A percentile compares a stretch with the other conserved stretches of the same genome.
phyloP scores from a whole-genome alignment of 2,888 invertebrate genomes.

The Panopea generosa region DNA sequence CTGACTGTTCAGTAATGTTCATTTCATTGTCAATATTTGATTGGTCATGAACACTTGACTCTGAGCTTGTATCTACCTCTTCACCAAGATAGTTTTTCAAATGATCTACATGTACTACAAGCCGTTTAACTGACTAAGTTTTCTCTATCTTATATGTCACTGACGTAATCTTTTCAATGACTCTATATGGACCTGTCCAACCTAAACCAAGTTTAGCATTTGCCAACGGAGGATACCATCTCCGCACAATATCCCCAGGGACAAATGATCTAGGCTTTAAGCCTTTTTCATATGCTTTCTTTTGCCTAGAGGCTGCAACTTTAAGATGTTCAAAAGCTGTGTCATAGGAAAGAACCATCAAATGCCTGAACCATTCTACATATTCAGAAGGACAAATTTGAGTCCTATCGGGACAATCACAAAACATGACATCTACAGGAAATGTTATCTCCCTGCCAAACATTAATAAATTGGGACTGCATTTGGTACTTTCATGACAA shows the following conservation, averaged over 20 bases:
- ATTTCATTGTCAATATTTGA: no score
- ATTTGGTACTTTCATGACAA: slow-evolving; percentile 36
- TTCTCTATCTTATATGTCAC: slow-evolving; percentile 28
- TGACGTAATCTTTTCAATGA: slow-evolving; percentile 16
- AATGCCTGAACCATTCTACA: slow-evolving; percentile 57
- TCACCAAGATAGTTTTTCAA: slow-evolving; percentile 15
- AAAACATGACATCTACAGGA: slow-evolving; percentile 44
- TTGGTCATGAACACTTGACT: no score
- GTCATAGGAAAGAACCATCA: slow-evolving; percentile 92
- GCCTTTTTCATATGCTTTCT: slow-evolving; percentile 27
- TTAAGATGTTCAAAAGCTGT: slow-evolving; percentile 63
- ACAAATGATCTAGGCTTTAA: slow-evolving; percentile 19
- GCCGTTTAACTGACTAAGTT: not conserved
- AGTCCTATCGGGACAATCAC: slow-evolving; percentile 3
- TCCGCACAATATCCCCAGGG: slow-evolving; percentile 33
- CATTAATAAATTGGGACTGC: slow-evolving; percentile 37
- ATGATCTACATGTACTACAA: slow-evolving; percentile 52
- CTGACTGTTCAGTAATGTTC: no score
- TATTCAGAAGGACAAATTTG: slow-evolving; percentile 38
- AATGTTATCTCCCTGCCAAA: slow-evolving; percentile 31
- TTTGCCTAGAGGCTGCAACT: slow-evolving; percentile 21
- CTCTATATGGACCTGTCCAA: slow-evolving; percentile 47
- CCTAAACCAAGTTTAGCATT: slow-evolving; percentile 32
- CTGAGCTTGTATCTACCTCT: no score
- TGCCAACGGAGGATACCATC: slow-evolving; percentile 41